These are phyloP conservation scores for Chamaetylas fuelleborni DNA, from an alignment of 2,113 vertebrate species.

Conservation along the genomic window DNA sequence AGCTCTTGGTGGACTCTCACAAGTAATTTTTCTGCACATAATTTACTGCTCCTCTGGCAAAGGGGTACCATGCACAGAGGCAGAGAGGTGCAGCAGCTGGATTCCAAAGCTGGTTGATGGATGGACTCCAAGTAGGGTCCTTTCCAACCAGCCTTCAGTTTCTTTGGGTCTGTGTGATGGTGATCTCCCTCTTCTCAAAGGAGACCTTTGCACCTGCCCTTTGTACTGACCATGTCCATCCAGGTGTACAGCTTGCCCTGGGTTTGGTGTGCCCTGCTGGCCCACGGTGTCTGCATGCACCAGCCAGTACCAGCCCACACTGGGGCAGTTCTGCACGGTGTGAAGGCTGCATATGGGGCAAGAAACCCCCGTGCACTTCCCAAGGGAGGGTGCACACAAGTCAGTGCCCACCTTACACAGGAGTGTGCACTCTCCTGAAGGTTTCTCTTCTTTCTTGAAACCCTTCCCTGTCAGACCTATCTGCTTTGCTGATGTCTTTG, in stretches of 20 bases:
- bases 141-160: background rate
- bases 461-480: background rate
- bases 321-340: background rate
- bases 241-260: no score
- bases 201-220: background rate
- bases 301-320: background rate
- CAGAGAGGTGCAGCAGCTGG: background rate
- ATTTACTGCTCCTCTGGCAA: background rate
- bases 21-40: background rate
- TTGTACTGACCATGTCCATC: background rate
- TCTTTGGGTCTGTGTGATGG: fast-evolving
- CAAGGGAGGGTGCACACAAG: background rate
- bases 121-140: background rate
- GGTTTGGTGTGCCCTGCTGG: background rate
- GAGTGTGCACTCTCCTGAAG: background rate
- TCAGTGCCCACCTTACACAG: no score
- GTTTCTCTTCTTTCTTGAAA: background rate
- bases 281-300: fast-evolving
- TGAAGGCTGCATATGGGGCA: background rate
- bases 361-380: background rate
- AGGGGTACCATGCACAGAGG: fast-evolving
- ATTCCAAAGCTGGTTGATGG: background rate
- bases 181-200: background rate
- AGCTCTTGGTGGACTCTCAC: background rate
- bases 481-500: background rate